These are phyloP conservation scores for Clamator glandarius DNA, from an alignment of 2,797 vertebrate species.

Conservation along the genomic window DNA sequence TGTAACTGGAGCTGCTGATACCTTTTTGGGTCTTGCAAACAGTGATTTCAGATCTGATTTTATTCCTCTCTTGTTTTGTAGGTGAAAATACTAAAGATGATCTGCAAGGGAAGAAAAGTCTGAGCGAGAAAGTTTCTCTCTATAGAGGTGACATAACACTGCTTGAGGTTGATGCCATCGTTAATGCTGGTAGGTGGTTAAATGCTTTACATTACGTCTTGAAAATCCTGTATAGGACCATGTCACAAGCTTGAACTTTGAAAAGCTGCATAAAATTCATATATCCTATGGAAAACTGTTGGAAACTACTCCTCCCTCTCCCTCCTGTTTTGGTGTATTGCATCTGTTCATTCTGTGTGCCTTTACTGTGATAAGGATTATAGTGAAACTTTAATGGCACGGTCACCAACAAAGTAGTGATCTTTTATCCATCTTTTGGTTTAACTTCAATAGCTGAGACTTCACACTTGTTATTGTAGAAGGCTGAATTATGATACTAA, in stretches of 20 bases:
- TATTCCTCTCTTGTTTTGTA: conserved; percentile 62
- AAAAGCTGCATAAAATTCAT: not conserved
- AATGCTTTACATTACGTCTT: not conserved
- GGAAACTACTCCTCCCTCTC: rapidly evolving
- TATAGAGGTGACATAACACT: conserved; percentile 97
- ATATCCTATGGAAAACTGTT: not conserved
- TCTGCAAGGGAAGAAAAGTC: conserved; percentile 74
- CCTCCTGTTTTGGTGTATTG: not conserved
- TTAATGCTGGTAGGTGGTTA: conserved; percentile 92
- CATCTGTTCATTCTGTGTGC: not conserved
- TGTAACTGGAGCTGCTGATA: not conserved
- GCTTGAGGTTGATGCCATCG: conserved; percentile 95
- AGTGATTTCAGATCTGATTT: not conserved
- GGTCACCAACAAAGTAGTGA: rapidly evolving
- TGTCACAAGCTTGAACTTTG: rapidly evolving
- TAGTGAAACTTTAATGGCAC: not conserved
- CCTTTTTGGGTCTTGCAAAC: not conserved
- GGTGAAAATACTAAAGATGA: conserved; percentile 83
- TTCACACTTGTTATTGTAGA: not conserved
- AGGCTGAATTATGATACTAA: not conserved
- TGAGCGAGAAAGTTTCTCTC: conserved; percentile 93
- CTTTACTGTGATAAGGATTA: not conserved
- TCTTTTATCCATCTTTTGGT: not conserved
- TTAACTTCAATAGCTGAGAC: not conserved
- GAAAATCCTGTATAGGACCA: not conserved